These are phyloP conservation scores for Lacanobia wlatinum DNA, from an alignment of 2,888 invertebrate species.

Conservation along the genomic window DNA sequence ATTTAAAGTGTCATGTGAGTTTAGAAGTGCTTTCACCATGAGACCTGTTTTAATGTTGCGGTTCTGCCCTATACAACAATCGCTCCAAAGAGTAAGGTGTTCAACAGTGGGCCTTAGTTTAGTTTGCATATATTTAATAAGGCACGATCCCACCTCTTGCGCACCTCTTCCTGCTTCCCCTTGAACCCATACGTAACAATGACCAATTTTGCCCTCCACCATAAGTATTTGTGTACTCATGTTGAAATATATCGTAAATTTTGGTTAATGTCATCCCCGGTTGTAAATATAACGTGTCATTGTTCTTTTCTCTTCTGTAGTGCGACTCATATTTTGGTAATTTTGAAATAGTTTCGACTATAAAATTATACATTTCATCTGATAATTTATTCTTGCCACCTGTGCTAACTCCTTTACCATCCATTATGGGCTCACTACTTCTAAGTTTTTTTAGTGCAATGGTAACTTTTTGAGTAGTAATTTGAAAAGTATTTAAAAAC, in stretches of 20 bases:
- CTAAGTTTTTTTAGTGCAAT: no score
- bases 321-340: constrained; percentile 52
- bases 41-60: constrained; percentile 24
- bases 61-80: constrained; percentile 29
- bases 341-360: constrained; percentile 42
- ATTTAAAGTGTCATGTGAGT: constrained; percentile 14
- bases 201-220: constrained; percentile 30
- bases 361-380: constrained; percentile 33
- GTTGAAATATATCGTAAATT: constrained; percentile 32
- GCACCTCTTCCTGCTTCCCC: constrained; percentile 29
- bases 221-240: constrained; percentile 38
- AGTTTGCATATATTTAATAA: no score
- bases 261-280: constrained; percentile 43
- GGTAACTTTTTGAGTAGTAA: no score
- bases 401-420: no score
- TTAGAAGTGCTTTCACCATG: constrained; percentile 19
- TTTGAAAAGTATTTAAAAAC: constrained; percentile 49
- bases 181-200: constrained; percentile 23
- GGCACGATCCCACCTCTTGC: no score
- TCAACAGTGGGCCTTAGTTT: constrained; percentile 11
- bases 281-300: constrained; percentile 38
- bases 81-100: constrained; percentile 30
- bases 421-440: no score
- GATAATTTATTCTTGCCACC: constrained; percentile 44
- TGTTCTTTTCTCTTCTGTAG: constrained; percentile 44